Evolutionary conservation across 2,888 invertebrate species (phyloP).

Genomic region (Cremastinae sp.): DNA sequence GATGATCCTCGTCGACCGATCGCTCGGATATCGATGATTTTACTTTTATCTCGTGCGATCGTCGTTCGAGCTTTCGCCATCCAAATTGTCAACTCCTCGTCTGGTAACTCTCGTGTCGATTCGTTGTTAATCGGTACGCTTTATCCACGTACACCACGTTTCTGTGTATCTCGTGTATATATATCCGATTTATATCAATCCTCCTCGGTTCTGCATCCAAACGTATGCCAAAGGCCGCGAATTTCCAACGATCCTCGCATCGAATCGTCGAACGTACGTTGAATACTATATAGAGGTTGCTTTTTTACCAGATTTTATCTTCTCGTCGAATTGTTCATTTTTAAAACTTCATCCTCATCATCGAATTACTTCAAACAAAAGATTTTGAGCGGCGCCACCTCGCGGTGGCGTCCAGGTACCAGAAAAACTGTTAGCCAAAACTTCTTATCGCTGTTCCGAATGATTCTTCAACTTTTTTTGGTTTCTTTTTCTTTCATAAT

Average conservation of each 20-base stretch:
- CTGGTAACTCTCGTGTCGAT: conserved; percentile 66
- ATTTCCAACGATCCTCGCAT: conserved; percentile 63
- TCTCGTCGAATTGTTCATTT: conserved; percentile 8
- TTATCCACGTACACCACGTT: conserved; percentile 55
- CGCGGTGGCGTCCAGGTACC: conserved; percentile 59
- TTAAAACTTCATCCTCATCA: no score
- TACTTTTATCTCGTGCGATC: not conserved
- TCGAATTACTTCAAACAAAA: conserved; percentile 27
- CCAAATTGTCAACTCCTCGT: conserved; percentile 41
- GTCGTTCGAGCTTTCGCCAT: conserved; percentile 57
- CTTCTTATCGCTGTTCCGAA: conserved; percentile 39
- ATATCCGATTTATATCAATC: conserved; percentile 39
- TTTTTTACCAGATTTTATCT: conserved; percentile 41
- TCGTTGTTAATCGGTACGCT: conserved; percentile 60
- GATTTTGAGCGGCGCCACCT: conserved; percentile 60
- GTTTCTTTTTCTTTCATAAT: conserved; percentile 34
- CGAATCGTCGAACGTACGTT: conserved; percentile 61
- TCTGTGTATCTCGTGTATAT: conserved; percentile 12
- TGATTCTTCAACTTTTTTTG: conserved; percentile 47
- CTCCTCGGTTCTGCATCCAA: conserved; percentile 72
- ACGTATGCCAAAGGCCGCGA: conserved; percentile 77
- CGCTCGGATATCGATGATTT: not conserved
- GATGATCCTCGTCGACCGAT: conserved; percentile 3
- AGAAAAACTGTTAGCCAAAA: conserved; percentile 57
- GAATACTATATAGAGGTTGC: conserved; percentile 54